These are phyloP conservation scores for Lasioglossum lativentre DNA, from an alignment of 2,888 invertebrate genomes.

Conservation along the genomic window DNA sequence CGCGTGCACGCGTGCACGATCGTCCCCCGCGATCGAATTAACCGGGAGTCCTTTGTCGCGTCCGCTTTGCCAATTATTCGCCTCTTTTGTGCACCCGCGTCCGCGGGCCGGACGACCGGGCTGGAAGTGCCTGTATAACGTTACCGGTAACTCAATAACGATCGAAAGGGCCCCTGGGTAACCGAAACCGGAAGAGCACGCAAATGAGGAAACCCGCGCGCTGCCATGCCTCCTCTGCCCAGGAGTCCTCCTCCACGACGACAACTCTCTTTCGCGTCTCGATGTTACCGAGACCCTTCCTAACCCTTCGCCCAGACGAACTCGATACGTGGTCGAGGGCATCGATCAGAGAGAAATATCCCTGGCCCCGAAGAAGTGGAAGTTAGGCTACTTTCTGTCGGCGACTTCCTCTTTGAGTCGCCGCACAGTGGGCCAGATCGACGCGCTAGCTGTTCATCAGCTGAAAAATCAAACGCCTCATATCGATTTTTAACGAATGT, in stretches of 20 bases:
- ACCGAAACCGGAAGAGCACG: constrained; percentile 74
- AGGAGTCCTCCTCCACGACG: constrained; percentile 19
- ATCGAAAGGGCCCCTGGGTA: constrained; percentile 70
- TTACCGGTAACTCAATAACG: constrained; percentile 79
- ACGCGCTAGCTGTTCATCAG: too few species aligned
- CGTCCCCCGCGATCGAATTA: constrained; percentile 52
- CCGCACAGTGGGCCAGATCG: too few species aligned
- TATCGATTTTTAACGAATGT: too few species aligned
- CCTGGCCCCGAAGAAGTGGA: not conserved
- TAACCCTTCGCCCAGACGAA: not conserved
- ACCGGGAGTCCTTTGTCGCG: constrained; percentile 58
- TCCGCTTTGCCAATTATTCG: constrained; percentile 62
- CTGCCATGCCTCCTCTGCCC: constrained; percentile 22
- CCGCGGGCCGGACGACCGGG: constrained; percentile 24
- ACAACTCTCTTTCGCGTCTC: not conserved
- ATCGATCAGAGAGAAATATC: not conserved
- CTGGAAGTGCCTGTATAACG: constrained; percentile 67
- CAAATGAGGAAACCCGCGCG: constrained; percentile 71
- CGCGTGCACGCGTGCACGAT: not conserved
- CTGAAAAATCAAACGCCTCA: too few species aligned
- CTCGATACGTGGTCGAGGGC: constrained; percentile 10
- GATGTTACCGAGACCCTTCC: not conserved
- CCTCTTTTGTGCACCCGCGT: constrained; percentile 46
- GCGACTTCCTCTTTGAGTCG: not conserved
- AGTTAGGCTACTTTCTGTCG: not conserved